phyloP scores from a whole-genome alignment of 2,113 vertebrate species.

The Eonycteris spelaea region DNA sequence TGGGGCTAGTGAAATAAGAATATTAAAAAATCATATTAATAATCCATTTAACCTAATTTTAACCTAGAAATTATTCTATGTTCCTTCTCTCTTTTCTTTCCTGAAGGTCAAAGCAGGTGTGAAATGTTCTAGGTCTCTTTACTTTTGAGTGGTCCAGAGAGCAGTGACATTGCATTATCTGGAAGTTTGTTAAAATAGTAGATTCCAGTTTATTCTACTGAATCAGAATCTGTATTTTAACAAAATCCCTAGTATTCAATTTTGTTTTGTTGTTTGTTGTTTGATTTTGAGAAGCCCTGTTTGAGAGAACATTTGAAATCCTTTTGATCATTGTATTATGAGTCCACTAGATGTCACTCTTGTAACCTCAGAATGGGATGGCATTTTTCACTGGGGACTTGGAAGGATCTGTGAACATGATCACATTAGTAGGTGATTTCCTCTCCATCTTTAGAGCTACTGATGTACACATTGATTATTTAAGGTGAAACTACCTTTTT shows the following conservation, averaged over 20 bases:
- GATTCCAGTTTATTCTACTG: not conserved
- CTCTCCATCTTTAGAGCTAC: slow-evolving; percentile 37
- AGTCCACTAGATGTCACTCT: slow-evolving; percentile 85
- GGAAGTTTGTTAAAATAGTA: not conserved
- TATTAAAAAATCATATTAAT: not conserved
- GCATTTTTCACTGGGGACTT: not conserved
- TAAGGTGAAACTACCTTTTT: slow-evolving; percentile 51
- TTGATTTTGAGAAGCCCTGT: slow-evolving; percentile 12
- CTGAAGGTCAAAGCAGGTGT: not conserved
- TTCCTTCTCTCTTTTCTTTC: not conserved
- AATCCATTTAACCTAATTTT: slow-evolving; percentile 9
- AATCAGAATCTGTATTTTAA: slow-evolving; percentile 12
- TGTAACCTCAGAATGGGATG: slow-evolving; percentile 78
- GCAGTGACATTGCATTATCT: not conserved
- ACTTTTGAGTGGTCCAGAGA: not conserved
- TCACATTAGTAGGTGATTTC: slow-evolving; percentile 60
- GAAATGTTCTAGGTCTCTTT: not conserved
- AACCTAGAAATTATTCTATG: not conserved
- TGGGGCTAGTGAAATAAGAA: not conserved
- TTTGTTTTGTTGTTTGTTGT: not conserved
- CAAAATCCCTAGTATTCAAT: not conserved
- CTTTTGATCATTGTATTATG: slow-evolving; percentile 54
- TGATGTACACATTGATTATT: slow-evolving; percentile 48
- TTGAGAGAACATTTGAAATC: not conserved
- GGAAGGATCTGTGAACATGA: not conserved